Evolutionary conservation across 2,888 invertebrate species (phyloP).

Genomic region (Acleris literana): DNA sequence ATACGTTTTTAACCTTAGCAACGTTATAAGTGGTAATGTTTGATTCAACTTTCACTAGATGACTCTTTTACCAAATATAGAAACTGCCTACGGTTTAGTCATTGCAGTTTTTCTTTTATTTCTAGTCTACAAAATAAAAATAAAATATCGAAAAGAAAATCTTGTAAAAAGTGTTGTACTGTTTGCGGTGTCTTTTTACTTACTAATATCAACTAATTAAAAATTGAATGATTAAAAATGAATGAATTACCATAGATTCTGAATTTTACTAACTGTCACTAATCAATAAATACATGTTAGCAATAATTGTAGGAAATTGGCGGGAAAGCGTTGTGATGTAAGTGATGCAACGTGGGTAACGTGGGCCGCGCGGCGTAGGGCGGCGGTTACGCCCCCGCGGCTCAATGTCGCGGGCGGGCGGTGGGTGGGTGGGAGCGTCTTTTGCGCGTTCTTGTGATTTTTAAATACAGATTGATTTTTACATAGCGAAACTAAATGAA

Average conservation of each 20-base stretch:
- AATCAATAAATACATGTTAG: not conserved
- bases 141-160: no score
- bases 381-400: conserved; percentile 81
- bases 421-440: conserved; percentile 77
- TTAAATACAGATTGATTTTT: no score
- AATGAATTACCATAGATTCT: not conserved
- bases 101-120: not conserved
- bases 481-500: conserved; percentile 19
- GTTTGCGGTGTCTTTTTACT: no score
- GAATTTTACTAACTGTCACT: not conserved
- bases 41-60: not conserved
- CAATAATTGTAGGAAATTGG: conserved; percentile 47
- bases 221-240: not conserved
- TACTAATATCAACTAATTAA: no score
- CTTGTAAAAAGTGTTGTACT: no score
- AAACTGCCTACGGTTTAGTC: no score
- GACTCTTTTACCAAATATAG: conserved; percentile 1
- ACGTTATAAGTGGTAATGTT: not conserved
- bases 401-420: conserved; percentile 72
- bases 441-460: conserved; percentile 67
- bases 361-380: conserved; percentile 68
- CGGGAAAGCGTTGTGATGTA: conserved; percentile 60
- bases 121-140: not conserved
- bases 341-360: conserved; percentile 46
- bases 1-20: not conserved